Base-by-base conservation (phyloP, 2,888 invertebrate species). In the Monochamus alternatus region DNA sequence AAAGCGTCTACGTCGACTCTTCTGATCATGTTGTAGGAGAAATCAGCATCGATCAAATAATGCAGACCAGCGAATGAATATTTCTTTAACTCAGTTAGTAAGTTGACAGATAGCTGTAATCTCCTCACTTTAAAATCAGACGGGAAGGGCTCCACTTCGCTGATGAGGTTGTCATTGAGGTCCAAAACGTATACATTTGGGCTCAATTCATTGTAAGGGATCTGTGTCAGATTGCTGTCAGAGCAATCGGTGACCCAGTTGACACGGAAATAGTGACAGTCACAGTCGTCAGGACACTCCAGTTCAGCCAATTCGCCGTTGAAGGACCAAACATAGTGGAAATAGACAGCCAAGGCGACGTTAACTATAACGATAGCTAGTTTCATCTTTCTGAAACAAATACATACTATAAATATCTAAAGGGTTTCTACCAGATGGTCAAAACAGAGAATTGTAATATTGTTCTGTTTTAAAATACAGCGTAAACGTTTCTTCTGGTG, bases 161-260 rank as follows among this genome's bases (percentile, higher is more conserved):
- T 91, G 79, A 94, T 91, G 80, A 92, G 92, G 86, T 94, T 94
- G 58, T 93, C 93, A 85, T 94, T 94, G 87, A 94, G 89, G 82
- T 94, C 94, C 80, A 94, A 88, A 78, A 94, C 90, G 88, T 94
- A 94, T 64, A 94, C 93, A 85, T 93, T 93, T 55, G 90, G 90
- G 84, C 94, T 94, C 74, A 94, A 91, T 83, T 94, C 94, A 71
- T 92, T 91, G 84, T 93, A 92, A 0, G 94, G 94, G 43, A 94
- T 91, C 76, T 91, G 90, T 0, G 94, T 94, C 74, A 94, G 90
- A 88, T 94, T 94, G 88, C 93, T 94, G 84, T 94, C 93, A 0
- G 94, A 94, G 84, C 94, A 94, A 85, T 94, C 94, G 2, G 94
- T 94, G 83, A 94, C 94, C 94, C 94, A 94, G 89, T 94, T 94